These are phyloP conservation scores for Caiman crocodilus DNA, from an alignment of 2,797 vertebrate species.

Conservation along the genomic window DNA sequence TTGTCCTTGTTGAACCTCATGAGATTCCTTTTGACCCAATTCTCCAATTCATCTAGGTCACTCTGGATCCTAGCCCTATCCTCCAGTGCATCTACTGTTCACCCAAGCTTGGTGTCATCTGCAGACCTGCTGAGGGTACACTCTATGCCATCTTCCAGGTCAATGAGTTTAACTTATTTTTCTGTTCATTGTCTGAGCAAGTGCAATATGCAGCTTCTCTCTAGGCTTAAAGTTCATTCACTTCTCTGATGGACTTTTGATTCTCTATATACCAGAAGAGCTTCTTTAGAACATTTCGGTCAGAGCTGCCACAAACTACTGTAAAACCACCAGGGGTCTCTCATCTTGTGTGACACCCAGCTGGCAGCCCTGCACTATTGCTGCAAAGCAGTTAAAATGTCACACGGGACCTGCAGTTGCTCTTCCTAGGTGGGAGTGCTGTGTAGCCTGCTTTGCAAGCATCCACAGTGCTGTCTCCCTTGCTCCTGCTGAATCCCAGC, in stretches of 20 bases:
- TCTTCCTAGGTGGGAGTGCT: background rate
- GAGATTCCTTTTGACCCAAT: too few relatives aligned
- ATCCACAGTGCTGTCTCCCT: background rate
- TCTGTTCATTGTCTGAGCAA: slow-evolving; percentile 44
- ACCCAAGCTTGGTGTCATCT: too few relatives aligned
- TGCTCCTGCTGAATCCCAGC: background rate
- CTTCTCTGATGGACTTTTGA: background rate
- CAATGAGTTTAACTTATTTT: slow-evolving; percentile 59
- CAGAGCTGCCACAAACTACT: background rate
- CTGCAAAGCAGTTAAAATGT: background rate
- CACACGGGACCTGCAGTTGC: background rate
- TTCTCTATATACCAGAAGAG: background rate
- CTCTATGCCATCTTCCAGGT: too few relatives aligned
- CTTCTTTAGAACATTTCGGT: background rate
- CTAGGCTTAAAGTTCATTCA: background rate
- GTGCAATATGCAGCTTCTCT: background rate
- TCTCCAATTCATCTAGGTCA: too few relatives aligned
- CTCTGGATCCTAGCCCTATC: too few relatives aligned
- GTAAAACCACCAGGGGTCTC: background rate
- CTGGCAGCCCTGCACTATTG: accelerated
- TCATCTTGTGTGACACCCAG: background rate
- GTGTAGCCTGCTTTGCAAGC: background rate
- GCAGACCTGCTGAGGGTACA: too few relatives aligned
- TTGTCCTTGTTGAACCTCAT: too few relatives aligned
- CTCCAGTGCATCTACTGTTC: too few relatives aligned